Conservation (phyloP, 2,113 vertebrate species). For the Marmota flaviventris region DNA sequence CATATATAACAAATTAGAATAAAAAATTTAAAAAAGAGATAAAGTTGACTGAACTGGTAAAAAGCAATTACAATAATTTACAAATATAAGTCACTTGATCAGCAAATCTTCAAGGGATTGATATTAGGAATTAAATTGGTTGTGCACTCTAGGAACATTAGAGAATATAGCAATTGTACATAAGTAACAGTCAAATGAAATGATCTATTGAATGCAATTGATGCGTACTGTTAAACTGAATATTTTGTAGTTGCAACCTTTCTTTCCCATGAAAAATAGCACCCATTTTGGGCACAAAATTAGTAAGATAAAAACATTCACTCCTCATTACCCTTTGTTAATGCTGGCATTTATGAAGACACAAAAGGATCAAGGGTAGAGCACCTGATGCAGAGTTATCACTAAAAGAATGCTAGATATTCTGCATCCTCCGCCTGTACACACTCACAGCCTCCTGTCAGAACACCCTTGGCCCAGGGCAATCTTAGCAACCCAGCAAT, state of each 20-base stretch:
- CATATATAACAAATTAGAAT: too few species aligned
- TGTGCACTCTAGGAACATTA: neutral
- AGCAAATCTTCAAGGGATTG: neutral
- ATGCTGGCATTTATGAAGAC: neutral
- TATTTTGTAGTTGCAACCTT: neutral
- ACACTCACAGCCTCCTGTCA: neutral
- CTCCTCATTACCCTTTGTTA: neutral
- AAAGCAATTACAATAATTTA: slow-evolving; percentile 30
- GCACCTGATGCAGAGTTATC: neutral
- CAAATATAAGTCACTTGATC: slow-evolving; percentile 13
- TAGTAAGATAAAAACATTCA: neutral
- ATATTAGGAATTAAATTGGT: neutral
- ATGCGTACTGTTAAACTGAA: neutral
- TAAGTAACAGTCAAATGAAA: neutral
- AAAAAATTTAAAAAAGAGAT: neutral
- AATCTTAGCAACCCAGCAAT: neutral
- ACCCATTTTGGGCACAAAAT: neutral
- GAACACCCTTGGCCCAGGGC: neutral
- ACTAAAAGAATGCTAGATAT: neutral
- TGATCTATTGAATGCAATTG: neutral
- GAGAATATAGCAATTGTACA: neutral
- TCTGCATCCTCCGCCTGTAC: neutral
- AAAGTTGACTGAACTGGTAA: neutral
- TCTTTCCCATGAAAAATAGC: neutral
- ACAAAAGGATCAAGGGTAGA: neutral